Base-by-base conservation (phyloP, 2,797 vertebrate genomes). In the Sebastes vulpes region DNA sequence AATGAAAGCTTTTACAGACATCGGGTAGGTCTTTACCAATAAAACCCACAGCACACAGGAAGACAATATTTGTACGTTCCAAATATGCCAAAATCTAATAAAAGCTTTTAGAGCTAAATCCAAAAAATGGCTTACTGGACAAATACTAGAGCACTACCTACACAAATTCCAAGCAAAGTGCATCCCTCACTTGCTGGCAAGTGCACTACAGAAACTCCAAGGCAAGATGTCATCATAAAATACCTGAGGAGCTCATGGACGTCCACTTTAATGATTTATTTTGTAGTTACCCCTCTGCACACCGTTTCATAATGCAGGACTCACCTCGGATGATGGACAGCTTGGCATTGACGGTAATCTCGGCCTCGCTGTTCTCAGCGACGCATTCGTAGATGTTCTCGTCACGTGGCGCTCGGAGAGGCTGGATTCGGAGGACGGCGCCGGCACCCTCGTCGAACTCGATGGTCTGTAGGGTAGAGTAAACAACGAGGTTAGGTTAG, bases 271-370 rank as follows among this genome's bases (percentile, higher is more conserved):
- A 75, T 82, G 74, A 89, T 82, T 67, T 67, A 82, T 85, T 69
- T 72, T 75, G 70, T 21, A 72, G 75, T 72, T 79, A 38, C 52
- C 68, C 57, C 69, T 68, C 29, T 54, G 74, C 65, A 65, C 50
- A 26, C 58, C 65, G 32, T 58, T 92, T 88, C 65, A 86, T 81
- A 71, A 80, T 76, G 70, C 65, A 50, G 61, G 26, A 84, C 89
- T 93, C 95, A 99, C 98, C 98, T 98, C 98, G 95, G 90, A 99
- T 98, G 91, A 99, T 99, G 4, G 98, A 98, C 95, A 99, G 97
- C 94, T 98, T 99, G 91, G 98, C 98, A 0, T 96, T 98, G 84
- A 98, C 96, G 0, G 96, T 97, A 90, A 98, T 95, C 92, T 99
- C 98, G 50, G 97, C 98, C 1, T 96, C 96, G 0, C 90, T 95